A percentile compares a stretch with the other conserved stretches of the same genome.
Conservation (phyloP, 2,797 vertebrate species). For the Monodelphis domestica region DNA sequence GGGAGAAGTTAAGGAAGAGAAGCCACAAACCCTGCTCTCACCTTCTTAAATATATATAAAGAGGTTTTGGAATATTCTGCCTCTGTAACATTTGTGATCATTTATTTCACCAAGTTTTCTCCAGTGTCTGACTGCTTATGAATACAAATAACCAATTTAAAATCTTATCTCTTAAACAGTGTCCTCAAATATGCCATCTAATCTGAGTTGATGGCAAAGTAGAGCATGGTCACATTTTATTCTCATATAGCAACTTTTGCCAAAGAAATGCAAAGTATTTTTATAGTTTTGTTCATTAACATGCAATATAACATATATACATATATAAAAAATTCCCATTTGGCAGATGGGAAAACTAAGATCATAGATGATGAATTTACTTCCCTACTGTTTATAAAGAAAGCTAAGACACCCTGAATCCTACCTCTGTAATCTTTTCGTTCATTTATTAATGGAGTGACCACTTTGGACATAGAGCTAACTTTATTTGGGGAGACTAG, state of each 20-base stretch:
- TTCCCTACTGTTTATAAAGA: not conserved
- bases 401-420: slow-evolving; percentile 2
- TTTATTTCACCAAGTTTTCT: not conserved
- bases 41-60: not conserved
- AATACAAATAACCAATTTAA: slow-evolving; percentile 10
- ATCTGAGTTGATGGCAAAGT: not conserved
- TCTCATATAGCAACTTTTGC: not conserved
- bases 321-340: slow-evolving; percentile 16
- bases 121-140: not conserved
- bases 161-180: not conserved
- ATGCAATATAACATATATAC: not conserved
- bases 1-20: not conserved
- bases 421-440: not conserved
- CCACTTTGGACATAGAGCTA: not conserved
- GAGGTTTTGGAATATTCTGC: not conserved
- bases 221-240: not conserved
- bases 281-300: not conserved
- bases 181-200: not conserved
- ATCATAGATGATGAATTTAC: not conserved
- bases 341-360: slow-evolving; percentile 33
- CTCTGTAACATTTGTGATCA: not conserved
- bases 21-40: not conserved
- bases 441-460: not conserved
- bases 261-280: slow-evolving; percentile 5
- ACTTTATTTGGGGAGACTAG: not conserved